Base-by-base conservation (phyloP, 2,113 vertebrate genomes). In the Epinephelus cyanopodus region DNA sequence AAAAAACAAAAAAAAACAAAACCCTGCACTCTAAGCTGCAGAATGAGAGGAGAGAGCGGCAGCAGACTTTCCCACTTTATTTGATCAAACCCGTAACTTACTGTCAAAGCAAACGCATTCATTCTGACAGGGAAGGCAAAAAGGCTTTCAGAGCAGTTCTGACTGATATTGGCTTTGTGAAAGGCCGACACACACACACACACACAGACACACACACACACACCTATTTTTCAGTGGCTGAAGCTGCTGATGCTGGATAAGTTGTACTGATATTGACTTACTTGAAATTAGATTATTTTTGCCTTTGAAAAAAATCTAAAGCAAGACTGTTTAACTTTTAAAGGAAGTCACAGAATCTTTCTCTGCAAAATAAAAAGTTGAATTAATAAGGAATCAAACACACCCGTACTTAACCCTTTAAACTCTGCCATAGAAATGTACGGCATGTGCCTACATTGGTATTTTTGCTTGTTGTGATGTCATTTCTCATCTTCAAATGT, bases 51-150 rank as follows among this genome's bases (percentile, higher is more conserved):
- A 67, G 33, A 23, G 25, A 82, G 8, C 27, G 2, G 37, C 62
- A n/a, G 69, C 39, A 78, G 39, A 64, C 54, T 75, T 42, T 10
- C 17, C 15, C 42, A 74, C 72, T 63, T 56, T 66, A 83, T 74
- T 54, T 48, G 67, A 85, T 82, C 70, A 58, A 66, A 82, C 18
- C 12, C 11, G 15, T 60, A 75, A 61, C 53, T 78, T 76, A 39
- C 58, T 75, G 47, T 80, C 70, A 72, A 27, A 73, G 66, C 56
- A 53, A 52, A 66, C n/a, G 53, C 39, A 68, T 53, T 81, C 17
- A 64, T 74, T 64, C 39, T 91, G 79, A 92, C 90, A 62, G 48
- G 5, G 37, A 23, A 39, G 21, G 39, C 42, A 7, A 42, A 33
- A 27, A 54, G 47, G 17, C 21, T 29, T 67, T 67, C 37, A 60